A percentile compares a stretch with the other conserved stretches of the same genome.
phyloP scores from a whole-genome alignment of 2,888 invertebrate species.

The Tricholauxania praeusta region DNA sequence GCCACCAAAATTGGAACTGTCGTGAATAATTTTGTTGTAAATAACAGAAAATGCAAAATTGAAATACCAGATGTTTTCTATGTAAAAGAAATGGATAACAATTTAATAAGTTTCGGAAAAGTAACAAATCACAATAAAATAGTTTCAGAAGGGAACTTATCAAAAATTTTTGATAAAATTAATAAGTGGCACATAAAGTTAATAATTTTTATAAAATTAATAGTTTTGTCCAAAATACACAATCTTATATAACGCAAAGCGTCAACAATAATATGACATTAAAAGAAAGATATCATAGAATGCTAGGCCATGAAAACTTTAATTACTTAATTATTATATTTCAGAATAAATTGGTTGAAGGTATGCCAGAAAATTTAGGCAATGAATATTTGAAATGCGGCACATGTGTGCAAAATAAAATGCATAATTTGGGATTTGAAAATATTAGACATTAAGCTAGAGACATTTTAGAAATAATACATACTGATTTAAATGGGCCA shows the following conservation, averaged over 20 bases:
- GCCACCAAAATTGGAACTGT: slow-evolving; percentile 31
- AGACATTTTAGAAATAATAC: slow-evolving; percentile 11
- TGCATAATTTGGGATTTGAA: slow-evolving; percentile 41
- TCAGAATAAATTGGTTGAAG: slow-evolving; percentile 36
- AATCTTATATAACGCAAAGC: background rate
- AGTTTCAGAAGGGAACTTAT: slow-evolving; percentile 21
- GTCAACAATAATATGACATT: slow-evolving; percentile 32
- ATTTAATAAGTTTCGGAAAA: slow-evolving; percentile 30
- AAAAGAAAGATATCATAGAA: slow-evolving; percentile 32
- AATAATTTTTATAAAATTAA: slow-evolving; percentile 35
- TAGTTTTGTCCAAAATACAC: slow-evolving; percentile 28
- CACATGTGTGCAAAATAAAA: slow-evolving; percentile 39
- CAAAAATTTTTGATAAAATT: slow-evolving; percentile 26
- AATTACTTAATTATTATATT: slow-evolving; percentile 40
- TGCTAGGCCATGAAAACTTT: slow-evolving; percentile 43
- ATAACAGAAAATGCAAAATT: slow-evolving; percentile 4
- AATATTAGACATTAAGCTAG: slow-evolving; percentile 40
- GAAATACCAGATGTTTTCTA: slow-evolving; percentile 27
- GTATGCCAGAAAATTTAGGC: slow-evolving; percentile 35
- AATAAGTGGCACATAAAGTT: slow-evolving; percentile 21
- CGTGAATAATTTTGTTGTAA: slow-evolving; percentile 2
- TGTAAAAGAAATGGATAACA: slow-evolving; percentile 30
- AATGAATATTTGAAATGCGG: slow-evolving; percentile 36
- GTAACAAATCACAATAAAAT: slow-evolving; percentile 34
- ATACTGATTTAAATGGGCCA: slow-evolving; percentile 34